Evolutionary conservation across 2,888 invertebrate genomes (phyloP).

Genomic region (Chalcosyrphus nemorum): DNA sequence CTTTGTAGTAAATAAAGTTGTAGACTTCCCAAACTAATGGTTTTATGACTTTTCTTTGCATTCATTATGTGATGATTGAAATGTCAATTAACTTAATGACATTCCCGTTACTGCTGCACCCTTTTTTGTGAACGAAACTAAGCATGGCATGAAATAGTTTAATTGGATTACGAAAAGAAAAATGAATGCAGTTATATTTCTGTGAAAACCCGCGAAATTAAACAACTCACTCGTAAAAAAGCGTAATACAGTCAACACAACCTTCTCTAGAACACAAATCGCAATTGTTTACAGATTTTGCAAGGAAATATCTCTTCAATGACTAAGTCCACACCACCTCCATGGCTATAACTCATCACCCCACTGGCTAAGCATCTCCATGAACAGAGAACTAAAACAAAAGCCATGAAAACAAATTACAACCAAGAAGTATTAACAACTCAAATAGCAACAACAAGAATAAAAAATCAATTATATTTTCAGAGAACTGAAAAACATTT

Average conservation of each 20-base stretch:
- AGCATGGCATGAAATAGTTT: background rate
- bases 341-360: background rate
- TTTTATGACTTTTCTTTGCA: background rate
- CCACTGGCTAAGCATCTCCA: background rate
- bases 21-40: background rate
- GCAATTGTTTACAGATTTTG: conserved; percentile 16
- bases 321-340: conserved; percentile 27
- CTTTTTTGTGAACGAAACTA: background rate
- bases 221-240: background rate
- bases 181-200: no score
- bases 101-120: background rate
- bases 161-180: no score
- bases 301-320: conserved; percentile 39
- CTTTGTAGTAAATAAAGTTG: background rate
- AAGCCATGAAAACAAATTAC: conserved; percentile 12
- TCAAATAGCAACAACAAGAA: conserved; percentile 18
- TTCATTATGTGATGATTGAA: conserved; percentile 1
- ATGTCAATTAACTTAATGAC: conserved; percentile 8
- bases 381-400: background rate
- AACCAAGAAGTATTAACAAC: conserved; percentile 35
- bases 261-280: conserved; percentile 3
- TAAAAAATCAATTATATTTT: conserved; percentile 57
- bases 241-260: background rate
- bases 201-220: background rate
- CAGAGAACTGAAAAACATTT: conserved; percentile 39